phyloP scores from a whole-genome alignment of 2,797 vertebrate species.

The Remorina albescens region DNA sequence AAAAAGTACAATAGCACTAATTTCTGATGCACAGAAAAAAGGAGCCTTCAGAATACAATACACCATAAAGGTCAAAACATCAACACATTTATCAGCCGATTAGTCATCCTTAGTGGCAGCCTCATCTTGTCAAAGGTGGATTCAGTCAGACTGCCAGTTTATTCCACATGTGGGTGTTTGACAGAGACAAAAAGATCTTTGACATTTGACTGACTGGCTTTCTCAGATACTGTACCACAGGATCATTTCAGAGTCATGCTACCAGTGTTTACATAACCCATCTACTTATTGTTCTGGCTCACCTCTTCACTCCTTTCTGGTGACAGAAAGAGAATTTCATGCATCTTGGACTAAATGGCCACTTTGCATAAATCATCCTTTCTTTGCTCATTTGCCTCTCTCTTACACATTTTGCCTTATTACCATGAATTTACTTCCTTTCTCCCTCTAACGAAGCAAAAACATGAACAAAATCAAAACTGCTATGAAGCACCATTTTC shows the following conservation, averaged over 20 bases:
- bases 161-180: conserved; percentile 50
- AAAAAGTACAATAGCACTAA: neutral
- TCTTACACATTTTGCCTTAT: too few relatives aligned
- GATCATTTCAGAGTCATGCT: neutral
- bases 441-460: neutral
- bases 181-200: conserved; percentile 49
- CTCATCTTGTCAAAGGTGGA: conserved; percentile 47
- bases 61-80: conserved; percentile 44
- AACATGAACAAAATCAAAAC: neutral
- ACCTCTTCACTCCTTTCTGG: neutral
- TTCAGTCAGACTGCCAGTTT: conserved; percentile 56
- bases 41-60: conserved; percentile 17
- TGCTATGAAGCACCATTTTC: neutral
- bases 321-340: neutral
- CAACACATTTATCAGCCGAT: conserved; percentile 44
- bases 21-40: neutral
- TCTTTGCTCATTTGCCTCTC: neutral
- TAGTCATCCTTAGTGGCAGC: conserved; percentile 57
- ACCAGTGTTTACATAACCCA: conserved; percentile 23
- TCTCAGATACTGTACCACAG: neutral
- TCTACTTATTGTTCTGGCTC: neutral
- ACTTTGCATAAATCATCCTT: neutral
- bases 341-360: neutral
- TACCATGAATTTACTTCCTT: neutral
- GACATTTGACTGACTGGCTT: conserved; percentile 51